phyloP scores from a whole-genome alignment of 2,888 invertebrate genomes.

The Acronicta leporina region DNA sequence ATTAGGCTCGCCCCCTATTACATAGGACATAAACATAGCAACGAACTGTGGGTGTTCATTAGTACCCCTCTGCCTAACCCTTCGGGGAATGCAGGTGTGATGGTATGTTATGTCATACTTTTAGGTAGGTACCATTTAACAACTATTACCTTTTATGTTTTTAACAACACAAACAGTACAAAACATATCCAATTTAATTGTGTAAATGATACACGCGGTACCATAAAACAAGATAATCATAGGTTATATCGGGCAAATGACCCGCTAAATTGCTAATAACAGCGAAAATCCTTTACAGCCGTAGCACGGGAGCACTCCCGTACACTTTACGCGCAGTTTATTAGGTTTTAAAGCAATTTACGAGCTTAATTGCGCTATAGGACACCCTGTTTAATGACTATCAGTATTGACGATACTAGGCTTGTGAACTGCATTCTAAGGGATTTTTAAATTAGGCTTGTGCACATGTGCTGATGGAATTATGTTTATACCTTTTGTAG shows the following conservation, averaged over 20 bases:
- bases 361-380: conserved; percentile 59
- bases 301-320: conserved; percentile 30
- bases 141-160: background rate
- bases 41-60: too few species aligned
- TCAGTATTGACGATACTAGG: conserved; percentile 19
- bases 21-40: too few species aligned
- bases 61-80: too few species aligned
- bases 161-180: conserved; percentile 2
- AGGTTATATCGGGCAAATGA: conserved; percentile 32
- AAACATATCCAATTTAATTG: conserved; percentile 27
- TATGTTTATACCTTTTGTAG: too few species aligned
- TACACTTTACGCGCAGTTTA: conserved; percentile 55
- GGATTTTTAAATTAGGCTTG: background rate
- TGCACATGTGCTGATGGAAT: too few species aligned
- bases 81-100: too few species aligned
- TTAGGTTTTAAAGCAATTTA: conserved; percentile 70
- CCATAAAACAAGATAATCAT: conserved; percentile 46
- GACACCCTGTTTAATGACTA: conserved; percentile 27
- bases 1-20: too few species aligned
- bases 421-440: conserved; percentile 12
- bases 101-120: too few species aligned
- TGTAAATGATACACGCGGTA: conserved; percentile 36
- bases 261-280: conserved; percentile 51
- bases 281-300: conserved; percentile 45
- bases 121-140: too few species aligned